Conservation (phyloP, 2,113 vertebrate genomes). For the Tachycineta bicolor region DNA sequence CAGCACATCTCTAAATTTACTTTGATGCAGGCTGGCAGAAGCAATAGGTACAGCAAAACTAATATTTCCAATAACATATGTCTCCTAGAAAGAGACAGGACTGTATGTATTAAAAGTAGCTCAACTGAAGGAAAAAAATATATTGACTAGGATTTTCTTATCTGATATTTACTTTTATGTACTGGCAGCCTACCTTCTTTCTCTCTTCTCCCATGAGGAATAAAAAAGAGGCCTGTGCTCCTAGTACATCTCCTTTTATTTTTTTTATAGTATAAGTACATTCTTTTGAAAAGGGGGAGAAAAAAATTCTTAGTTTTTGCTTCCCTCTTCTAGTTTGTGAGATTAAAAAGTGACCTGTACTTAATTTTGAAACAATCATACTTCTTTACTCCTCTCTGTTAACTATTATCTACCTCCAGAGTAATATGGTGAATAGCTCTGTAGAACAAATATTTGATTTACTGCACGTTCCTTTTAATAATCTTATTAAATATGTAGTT, state of each 20-base stretch:
- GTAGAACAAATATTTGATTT: background rate
- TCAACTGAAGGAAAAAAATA: conserved; percentile 48
- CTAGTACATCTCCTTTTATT: background rate
- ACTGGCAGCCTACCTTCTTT: conserved; percentile 1
- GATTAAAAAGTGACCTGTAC: background rate
- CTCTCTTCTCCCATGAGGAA: conserved; percentile 8
- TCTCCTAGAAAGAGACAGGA: conserved; percentile 66
- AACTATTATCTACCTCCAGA: background rate
- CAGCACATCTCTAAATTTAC: conserved; percentile 70
- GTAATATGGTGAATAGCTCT: background rate
- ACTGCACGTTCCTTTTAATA: background rate
- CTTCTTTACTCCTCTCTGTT: background rate
- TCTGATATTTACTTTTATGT: conserved; percentile 54
- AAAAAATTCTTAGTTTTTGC: background rate
- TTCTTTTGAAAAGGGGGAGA: background rate
- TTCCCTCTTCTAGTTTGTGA: background rate
- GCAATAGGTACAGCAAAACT: conserved; percentile 68
- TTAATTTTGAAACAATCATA: background rate
- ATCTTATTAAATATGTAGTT: background rate
- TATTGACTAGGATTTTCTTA: conserved; percentile 66
- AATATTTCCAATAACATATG: conserved; percentile 70
- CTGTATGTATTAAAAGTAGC: conserved; percentile 65
- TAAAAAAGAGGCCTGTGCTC: background rate
- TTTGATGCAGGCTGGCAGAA: conserved; percentile 66
- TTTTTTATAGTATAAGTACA: background rate